Conservation (phyloP, 2,113 vertebrate genomes). For the Dipodomys merriami region DNA sequence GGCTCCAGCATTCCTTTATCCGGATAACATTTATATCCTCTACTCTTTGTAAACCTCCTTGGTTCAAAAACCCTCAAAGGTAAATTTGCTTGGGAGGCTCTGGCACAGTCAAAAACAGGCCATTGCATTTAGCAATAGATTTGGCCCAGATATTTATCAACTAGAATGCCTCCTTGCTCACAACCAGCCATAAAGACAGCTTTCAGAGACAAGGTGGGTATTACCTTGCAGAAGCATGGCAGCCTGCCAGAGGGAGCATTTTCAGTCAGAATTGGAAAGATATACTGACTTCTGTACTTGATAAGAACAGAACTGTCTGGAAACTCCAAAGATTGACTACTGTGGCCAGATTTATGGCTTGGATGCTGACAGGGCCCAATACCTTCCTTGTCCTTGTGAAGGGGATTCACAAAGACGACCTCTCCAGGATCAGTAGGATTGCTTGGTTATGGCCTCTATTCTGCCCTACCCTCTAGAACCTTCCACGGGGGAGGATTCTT, state of each 20-base stretch:
- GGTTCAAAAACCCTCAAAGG: neutral
- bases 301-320: constrained; percentile 39
- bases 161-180: neutral
- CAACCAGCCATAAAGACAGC: neutral
- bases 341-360: neutral
- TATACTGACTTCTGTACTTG: neutral
- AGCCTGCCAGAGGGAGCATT: constrained; percentile 7
- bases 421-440: neutral
- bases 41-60: neutral
- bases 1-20: neutral
- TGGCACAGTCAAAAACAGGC: neutral
- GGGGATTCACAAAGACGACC: neutral
- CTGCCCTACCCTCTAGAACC: neutral
- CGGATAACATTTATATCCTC: neutral
- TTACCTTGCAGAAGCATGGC: constrained; percentile 1
- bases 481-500: constrained; percentile 16
- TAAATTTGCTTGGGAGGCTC: neutral
- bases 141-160: neutral
- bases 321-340: neutral
- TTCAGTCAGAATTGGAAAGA: constrained; percentile 44
- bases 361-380: neutral
- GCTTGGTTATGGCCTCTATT: neutral
- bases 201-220: rapidly evolving
- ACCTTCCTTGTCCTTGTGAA: neutral
- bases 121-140: neutral